phyloP scores from a whole-genome alignment of 2,797 vertebrate genomes.

The Pipistrellus nathusii region DNA sequence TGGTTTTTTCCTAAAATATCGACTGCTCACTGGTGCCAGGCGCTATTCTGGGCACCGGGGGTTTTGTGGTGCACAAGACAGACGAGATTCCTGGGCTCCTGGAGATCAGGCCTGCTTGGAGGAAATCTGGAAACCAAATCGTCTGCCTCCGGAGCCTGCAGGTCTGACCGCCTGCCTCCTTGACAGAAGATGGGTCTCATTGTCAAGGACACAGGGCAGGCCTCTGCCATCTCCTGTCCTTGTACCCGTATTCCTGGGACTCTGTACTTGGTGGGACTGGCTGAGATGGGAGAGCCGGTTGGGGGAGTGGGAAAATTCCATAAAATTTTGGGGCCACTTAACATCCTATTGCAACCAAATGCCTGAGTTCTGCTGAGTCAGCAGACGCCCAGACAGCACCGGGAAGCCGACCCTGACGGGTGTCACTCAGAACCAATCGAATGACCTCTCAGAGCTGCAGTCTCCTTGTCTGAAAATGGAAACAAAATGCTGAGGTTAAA shows the following conservation, averaged over 20 bases:
- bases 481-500: slow-evolving; percentile 10
- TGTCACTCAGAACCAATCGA: neutral
- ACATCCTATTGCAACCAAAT: slow-evolving; percentile 3
- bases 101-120: neutral
- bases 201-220: neutral
- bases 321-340: slow-evolving; percentile 51
- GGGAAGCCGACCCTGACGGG: neutral
- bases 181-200: neutral
- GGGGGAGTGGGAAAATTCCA: neutral
- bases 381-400: neutral
- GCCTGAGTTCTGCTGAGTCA: slow-evolving; percentile 52
- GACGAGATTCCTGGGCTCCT: neutral
- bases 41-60: slow-evolving; percentile 51
- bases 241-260: neutral
- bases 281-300: neutral
- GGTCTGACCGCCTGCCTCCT: neutral
- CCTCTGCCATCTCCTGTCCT: neutral
- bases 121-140: neutral
- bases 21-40: slow-evolving; percentile 23
- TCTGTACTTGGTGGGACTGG: neutral
- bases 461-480: slow-evolving; percentile 54
- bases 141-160: neutral
- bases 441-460: neutral
- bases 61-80: slow-evolving; percentile 20
- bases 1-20: slow-evolving; percentile 69